Conservation (phyloP, 2,888 invertebrate genomes). For the Ophion obscuratus region DNA sequence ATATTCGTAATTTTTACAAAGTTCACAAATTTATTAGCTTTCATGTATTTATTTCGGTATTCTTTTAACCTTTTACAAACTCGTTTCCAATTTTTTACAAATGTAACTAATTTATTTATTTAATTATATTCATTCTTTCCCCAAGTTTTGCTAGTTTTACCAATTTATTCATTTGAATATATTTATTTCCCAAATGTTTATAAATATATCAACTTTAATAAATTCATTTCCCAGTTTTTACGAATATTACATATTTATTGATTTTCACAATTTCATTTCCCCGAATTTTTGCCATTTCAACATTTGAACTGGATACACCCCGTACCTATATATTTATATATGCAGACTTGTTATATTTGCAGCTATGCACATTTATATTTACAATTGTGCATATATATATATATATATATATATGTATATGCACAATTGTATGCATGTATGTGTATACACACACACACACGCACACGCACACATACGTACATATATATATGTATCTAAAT, state of each 20-base stretch:
- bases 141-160: no score
- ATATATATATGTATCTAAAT: not conserved
- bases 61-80: no score
- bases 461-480: not conserved
- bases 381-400: not conserved
- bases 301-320: not conserved
- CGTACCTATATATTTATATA: not conserved
- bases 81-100: no score
- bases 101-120: not conserved
- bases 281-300: not conserved
- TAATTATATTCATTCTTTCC: no score
- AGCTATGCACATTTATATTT: not conserved
- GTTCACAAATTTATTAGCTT: no score
- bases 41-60: no score
- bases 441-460: not conserved
- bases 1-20: no score
- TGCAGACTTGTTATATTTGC: not conserved
- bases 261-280: no score
- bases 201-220: not conserved
- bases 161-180: not conserved
- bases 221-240: no score
- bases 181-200: not conserved
- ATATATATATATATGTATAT: no score
- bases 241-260: no score
- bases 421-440: no score